A percentile compares a stretch with the other conserved stretches of the same genome.
phyloP scores from a whole-genome alignment of 2,888 invertebrate genomes.

The Cordilura impudica region DNA sequence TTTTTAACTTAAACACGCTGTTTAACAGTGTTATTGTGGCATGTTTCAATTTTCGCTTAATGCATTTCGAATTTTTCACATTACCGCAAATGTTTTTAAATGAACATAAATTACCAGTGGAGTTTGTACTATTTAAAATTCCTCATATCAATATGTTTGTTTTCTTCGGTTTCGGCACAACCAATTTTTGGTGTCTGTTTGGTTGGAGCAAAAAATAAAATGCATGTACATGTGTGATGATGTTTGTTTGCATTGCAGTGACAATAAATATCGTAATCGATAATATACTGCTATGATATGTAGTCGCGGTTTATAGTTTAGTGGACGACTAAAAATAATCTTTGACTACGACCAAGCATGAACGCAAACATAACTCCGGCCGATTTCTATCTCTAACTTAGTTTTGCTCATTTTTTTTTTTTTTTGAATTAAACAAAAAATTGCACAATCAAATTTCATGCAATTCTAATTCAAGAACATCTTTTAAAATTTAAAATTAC shows the following conservation, averaged over 20 bases:
- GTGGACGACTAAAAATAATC: too few species aligned
- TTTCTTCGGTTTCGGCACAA: conserved; percentile 28
- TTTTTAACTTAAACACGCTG: background rate
- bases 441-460: too few species aligned
- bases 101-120: conserved; percentile 25
- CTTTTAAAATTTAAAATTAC: too few species aligned
- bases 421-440: too few species aligned
- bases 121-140: background rate
- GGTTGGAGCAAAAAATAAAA: conserved; percentile 27
- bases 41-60: background rate
- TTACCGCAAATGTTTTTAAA: conserved; percentile 23
- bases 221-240: conserved; percentile 44
- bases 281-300: too few species aligned
- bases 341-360: too few species aligned
- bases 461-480: too few species aligned
- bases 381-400: too few species aligned
- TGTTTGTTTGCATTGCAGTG: conserved; percentile 56
- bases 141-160: conserved; percentile 35
- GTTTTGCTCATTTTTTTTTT: too few species aligned
- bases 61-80: conserved; percentile 34
- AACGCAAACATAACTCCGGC: too few species aligned
- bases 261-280: conserved; percentile 51
- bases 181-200: conserved; percentile 6
- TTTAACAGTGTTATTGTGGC: background rate
- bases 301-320: too few species aligned